Conservation (phyloP, 2,888 invertebrate genomes). For the Crocallis elinguaria region DNA sequence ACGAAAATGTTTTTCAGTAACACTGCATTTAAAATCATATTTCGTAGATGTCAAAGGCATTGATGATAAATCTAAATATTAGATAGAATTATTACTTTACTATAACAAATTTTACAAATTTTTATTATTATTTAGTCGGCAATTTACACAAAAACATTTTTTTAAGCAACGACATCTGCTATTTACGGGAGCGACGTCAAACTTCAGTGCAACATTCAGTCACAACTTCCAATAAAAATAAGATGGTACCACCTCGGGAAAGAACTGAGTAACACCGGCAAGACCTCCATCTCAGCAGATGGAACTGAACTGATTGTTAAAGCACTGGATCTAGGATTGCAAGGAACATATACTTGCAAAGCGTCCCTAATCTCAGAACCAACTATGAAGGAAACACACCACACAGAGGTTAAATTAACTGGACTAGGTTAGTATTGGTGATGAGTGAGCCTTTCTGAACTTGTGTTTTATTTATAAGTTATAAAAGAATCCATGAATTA, state of each 20-base stretch:
- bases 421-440: conserved; percentile 2
- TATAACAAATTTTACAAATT: no score
- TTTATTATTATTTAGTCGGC: no score
- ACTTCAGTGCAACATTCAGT: conserved; percentile 21
- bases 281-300: neutral
- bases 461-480: neutral
- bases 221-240: conserved; percentile 1
- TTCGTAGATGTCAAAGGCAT: no score
- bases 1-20: no score
- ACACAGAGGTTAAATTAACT: neutral
- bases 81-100: no score
- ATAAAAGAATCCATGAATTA: neutral
- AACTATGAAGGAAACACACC: neutral
- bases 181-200: conserved; percentile 17
- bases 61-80: no score
- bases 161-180: conserved; percentile 12
- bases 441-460: neutral
- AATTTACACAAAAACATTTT: neutral
- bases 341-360: conserved; percentile 7
- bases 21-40: no score
- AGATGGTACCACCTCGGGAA: neutral
- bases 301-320: neutral
- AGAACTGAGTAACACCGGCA: neutral
- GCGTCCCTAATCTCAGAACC: conserved; percentile 1
- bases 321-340: neutral